Evolutionary conservation across 2,797 vertebrate genomes (phyloP).

Genomic region (Chloroceryle amazona): DNA sequence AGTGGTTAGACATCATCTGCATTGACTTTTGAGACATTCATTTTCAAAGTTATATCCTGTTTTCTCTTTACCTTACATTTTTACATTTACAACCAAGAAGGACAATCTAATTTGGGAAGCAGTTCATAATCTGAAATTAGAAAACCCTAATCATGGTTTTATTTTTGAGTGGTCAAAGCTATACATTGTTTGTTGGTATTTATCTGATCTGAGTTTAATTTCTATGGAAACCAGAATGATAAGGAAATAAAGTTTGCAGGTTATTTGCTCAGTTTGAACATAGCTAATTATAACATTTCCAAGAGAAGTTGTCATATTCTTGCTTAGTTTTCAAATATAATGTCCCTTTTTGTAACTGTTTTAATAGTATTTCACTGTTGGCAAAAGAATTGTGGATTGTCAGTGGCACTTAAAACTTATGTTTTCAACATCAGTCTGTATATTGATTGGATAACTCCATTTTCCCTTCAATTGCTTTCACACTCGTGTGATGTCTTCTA

Average conservation of each 20-base stretch:
- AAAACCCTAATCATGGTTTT: not conserved
- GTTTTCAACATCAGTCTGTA: not conserved
- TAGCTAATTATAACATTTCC: not conserved
- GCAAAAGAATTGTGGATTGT: not conserved
- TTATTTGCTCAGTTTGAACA: not conserved
- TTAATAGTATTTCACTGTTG: not conserved
- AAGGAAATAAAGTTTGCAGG: not conserved
- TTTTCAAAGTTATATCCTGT: not conserved
- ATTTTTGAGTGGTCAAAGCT: not conserved
- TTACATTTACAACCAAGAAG: not conserved
- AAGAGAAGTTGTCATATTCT: not conserved
- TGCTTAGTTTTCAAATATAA: not conserved
- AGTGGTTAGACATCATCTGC: not conserved
- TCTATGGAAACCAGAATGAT: not conserved
- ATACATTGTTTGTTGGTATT: not conserved
- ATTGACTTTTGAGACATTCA: not conserved
- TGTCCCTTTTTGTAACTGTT: not conserved
- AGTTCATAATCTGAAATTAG: not conserved
- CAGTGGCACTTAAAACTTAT: not conserved
- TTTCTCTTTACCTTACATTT: not conserved
- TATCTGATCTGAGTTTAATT: not conserved
- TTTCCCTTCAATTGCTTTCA: not conserved
- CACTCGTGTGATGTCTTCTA: not conserved
- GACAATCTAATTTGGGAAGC: not conserved
- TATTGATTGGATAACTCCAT: not conserved